Evolutionary conservation across 1,140 invertebrate genomes (phyloP), one percentile per base, ranked within the genome.

Genomic region (Geopemphigus sp.): DNA sequence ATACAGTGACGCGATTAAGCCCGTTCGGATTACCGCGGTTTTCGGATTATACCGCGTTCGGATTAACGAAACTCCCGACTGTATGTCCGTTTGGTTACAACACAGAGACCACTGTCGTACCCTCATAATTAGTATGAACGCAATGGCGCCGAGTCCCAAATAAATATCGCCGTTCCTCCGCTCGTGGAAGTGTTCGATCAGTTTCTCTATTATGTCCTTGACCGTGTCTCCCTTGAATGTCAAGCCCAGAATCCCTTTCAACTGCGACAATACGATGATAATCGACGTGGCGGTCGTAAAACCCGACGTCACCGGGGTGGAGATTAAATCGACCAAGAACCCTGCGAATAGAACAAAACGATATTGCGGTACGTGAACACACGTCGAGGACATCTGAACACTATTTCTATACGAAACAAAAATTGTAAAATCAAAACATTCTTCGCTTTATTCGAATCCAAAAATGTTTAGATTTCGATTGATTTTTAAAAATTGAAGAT

Each of bases 241-340:
- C 8, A 97, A 84, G 0, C 95, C 95, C 15, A 96, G 86, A 12
- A 96, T 85, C 17, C 91, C 90, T 86, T 95, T 97, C 5, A 98
- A 83, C 86, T 98, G 96, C 1, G 94, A 90, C n/a, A 90, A 88
- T 45, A 93, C 91, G 81, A 98, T 97, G 53, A 96, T 96, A 22
- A 98, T 87, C 0, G 96, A 94, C 8, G 95, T 96, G 0, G 95
- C 95, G 10, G 95, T 94, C 4, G 95, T 97, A 84, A 98, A 98
- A 15, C 94, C 95, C 82, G 92, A 94, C 47, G 95, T 95, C 11
- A 98, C 95, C 11, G 95, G 93, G 66, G 93, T 87, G 0, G 95
- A 97, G 81, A 98, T 98, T 84, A 97, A 93, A 84, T 97, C 94
- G 56, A 98, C 93, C 70, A 98, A 85, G 84, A 97, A 96, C 82